Conservation (phyloP, 2,113 vertebrate species). For the Pluvialis apricaria region DNA sequence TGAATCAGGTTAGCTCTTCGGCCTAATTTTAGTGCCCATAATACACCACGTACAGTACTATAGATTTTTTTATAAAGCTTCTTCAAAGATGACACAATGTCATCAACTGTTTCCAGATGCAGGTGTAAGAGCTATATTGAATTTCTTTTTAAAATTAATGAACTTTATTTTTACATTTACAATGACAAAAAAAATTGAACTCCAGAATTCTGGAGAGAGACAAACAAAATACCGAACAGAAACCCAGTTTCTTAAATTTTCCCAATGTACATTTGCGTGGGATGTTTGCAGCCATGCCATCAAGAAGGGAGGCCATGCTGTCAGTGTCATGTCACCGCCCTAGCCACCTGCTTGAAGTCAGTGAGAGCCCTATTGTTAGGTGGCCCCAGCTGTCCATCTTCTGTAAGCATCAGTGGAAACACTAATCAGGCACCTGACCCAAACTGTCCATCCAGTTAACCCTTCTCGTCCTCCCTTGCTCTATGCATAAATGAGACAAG, state of each 20-base stretch:
- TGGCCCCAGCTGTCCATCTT: neutral
- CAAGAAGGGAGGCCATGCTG: neutral
- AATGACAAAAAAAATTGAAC: too few relatives aligned
- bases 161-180: too few relatives aligned
- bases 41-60: neutral
- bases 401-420: neutral
- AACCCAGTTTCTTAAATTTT: neutral
- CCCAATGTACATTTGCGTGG: neutral
- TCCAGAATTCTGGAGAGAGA: neutral
- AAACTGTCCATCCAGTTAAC: neutral
- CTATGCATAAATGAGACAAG: neutral
- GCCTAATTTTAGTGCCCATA: neutral
- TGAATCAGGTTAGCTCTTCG: neutral
- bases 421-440: neutral
- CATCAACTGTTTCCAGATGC: neutral
- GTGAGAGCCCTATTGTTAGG: fast-evolving
- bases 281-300: neutral
- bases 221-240: neutral
- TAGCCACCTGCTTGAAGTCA: neutral
- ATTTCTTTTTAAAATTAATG: neutral
- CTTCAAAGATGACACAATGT: neutral
- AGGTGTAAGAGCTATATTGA: neutral
- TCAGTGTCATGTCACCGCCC: neutral
- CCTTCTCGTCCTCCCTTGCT: neutral
- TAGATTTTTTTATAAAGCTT: neutral